These are phyloP conservation scores for Montipora capitata DNA, from an alignment of 92 coral and sea anemone species.

Conservation along the genomic window DNA sequence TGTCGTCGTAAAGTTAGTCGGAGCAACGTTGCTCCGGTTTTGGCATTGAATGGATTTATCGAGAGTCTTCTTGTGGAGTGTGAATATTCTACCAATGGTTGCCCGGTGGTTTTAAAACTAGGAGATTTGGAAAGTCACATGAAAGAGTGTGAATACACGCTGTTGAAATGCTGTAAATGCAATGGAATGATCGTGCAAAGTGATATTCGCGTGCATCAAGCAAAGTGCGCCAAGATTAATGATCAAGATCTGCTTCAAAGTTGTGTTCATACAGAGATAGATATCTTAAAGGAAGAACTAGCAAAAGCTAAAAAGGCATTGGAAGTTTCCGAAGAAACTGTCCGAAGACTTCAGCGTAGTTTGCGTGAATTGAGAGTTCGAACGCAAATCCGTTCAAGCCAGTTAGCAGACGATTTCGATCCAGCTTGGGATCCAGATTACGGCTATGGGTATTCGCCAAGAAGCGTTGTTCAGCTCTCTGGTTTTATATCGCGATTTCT, in stretches of 20 bases:
- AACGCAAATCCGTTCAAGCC: slow-evolving; percentile 62
- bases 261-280: slow-evolving; percentile 76
- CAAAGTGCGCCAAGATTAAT: slow-evolving; percentile 66
- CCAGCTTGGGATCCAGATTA: slow-evolving; percentile 96
- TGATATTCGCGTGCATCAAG: slow-evolving; percentile 83
- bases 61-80: slow-evolving; percentile 89
- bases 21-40: slow-evolving; percentile 76
- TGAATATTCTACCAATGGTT: slow-evolving; percentile 85
- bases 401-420: slow-evolving; percentile 78
- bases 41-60: slow-evolving; percentile 89
- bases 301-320: slow-evolving; percentile 85
- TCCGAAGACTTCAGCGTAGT: slow-evolving; percentile 79
- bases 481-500: slow-evolving; percentile 87
- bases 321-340: slow-evolving; percentile 85
- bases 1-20: slow-evolving; percentile 81
- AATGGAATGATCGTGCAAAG: slow-evolving; percentile 63
- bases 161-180: slow-evolving; percentile 89
- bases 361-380: slow-evolving; percentile 82
- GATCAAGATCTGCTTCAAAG: slow-evolving; percentile 61
- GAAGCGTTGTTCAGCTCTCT: slow-evolving; percentile 87
- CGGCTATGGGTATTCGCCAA: slow-evolving; percentile 94
- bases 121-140: slow-evolving; percentile 82
- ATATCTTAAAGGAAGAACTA: slow-evolving; percentile 83
- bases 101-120: slow-evolving; percentile 84
- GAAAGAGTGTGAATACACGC: slow-evolving; percentile 72